Conservation (phyloP, 2,797 vertebrate species). For the Neosilurus mollespiculum region DNA sequence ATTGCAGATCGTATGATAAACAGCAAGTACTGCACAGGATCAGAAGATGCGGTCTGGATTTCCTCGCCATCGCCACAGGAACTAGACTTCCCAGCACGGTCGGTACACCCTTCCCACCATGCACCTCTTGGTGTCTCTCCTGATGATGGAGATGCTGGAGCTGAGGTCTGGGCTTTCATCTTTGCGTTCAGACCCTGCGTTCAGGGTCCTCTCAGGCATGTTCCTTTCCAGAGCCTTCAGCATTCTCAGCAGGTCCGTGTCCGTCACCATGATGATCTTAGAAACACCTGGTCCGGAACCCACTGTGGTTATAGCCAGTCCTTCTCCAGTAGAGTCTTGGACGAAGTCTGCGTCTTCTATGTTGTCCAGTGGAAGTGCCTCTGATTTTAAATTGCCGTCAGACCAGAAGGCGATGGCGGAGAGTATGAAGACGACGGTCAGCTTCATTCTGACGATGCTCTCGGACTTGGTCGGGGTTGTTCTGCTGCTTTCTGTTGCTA, state of each 20-base stretch:
- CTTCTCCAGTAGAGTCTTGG: slow-evolving; percentile 64
- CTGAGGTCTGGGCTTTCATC: slow-evolving; percentile 56
- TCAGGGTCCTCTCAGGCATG: slow-evolving; percentile 59
- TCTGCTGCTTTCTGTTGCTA: slow-evolving; percentile 34
- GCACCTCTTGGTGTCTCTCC: slow-evolving; percentile 77
- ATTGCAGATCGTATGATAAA: slow-evolving; percentile 30
- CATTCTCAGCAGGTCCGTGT: slow-evolving; percentile 65
- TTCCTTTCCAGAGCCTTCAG: slow-evolving; percentile 60
- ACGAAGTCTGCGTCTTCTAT: slow-evolving; percentile 64
- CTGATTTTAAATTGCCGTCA: slow-evolving; percentile 52
- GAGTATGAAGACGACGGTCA: slow-evolving; percentile 58
- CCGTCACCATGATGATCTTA: slow-evolving; percentile 66
- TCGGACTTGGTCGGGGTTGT: slow-evolving; percentile 25
- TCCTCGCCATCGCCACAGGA: background rate
- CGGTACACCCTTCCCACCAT: slow-evolving; percentile 82
- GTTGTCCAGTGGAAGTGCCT: slow-evolving; percentile 60
- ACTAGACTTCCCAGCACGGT: slow-evolving; percentile 78
- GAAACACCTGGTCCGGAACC: slow-evolving; percentile 36
- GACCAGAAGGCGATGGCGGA: slow-evolving; percentile 65
- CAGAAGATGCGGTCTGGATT: slow-evolving; percentile 11
- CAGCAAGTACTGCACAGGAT: slow-evolving; percentile 28
- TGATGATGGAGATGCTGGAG: slow-evolving; percentile 67
- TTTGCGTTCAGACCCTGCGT: slow-evolving; percentile 48
- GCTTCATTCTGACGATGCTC: slow-evolving; percentile 67
- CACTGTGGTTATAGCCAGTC: slow-evolving; percentile 54